Conservation (phyloP, 2,888 invertebrate genomes). For the Aleiodes testaceus region DNA sequence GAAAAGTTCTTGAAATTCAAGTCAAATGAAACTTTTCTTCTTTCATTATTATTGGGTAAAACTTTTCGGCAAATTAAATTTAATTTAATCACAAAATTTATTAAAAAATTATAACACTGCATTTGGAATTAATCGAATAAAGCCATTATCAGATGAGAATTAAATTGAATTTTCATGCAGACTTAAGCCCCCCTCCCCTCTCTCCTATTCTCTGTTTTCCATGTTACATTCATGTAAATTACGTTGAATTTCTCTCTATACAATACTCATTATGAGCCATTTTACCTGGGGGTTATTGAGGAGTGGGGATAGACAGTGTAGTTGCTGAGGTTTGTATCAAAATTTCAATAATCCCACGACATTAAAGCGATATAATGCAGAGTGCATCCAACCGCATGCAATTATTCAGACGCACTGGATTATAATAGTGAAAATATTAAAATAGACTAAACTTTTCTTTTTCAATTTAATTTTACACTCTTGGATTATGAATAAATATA, state of each 20-base stretch:
- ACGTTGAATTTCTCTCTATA: slow-evolving; percentile 9
- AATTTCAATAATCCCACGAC: slow-evolving; percentile 42
- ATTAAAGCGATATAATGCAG: slow-evolving; percentile 40
- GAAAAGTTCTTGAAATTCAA: slow-evolving; percentile 10
- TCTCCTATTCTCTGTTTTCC: neutral
- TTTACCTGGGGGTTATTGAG: slow-evolving; percentile 9
- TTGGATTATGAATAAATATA: neutral
- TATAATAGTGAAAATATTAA: slow-evolving; percentile 28
- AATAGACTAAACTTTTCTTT: slow-evolving; percentile 21
- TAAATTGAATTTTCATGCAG: slow-evolving; percentile 9
- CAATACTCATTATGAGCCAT: slow-evolving; percentile 26
- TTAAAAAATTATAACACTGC: neutral
- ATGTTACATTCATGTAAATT: slow-evolving; percentile 19
- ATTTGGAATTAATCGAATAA: slow-evolving; percentile 1
- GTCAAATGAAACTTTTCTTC: neutral
- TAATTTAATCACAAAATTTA: neutral
- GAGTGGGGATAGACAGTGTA: neutral
- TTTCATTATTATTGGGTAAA: no score
- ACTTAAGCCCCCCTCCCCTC: neutral
- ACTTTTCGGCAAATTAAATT: no score
- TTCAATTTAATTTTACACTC: neutral
- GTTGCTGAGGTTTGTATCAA: slow-evolving; percentile 26
- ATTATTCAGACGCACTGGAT: slow-evolving; percentile 38
- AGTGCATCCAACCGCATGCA: slow-evolving; percentile 39
- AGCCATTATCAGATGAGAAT: slow-evolving; percentile 14